A percentile compares a stretch with the other conserved stretches of the same genome.
Evolutionary conservation across 2,888 invertebrate genomes (phyloP).

Genomic region (Meghimatium bilineatum): DNA sequence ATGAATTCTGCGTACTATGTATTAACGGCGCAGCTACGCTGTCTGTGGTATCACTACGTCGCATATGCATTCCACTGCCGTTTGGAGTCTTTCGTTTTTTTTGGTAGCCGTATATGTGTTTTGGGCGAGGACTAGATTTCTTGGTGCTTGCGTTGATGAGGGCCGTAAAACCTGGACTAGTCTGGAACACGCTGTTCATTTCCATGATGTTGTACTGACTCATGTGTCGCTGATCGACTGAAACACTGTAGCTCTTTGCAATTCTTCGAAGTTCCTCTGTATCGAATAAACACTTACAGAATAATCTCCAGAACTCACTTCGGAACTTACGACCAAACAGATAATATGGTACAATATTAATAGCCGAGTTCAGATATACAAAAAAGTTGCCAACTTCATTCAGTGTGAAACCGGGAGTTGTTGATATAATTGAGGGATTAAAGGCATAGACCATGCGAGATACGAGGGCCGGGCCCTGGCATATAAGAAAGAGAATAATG

Average conservation of each 20-base stretch:
- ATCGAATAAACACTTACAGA: conserved; percentile 70
- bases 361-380: conserved; percentile 76
- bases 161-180: not conserved
- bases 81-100: not conserved
- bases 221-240: conserved; percentile 60
- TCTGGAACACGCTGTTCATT: conserved; percentile 47
- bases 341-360: conserved; percentile 77
- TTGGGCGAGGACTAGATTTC: not conserved
- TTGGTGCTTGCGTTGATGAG: not conserved
- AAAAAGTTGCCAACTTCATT: conserved; percentile 76
- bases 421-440: conserved; percentile 51
- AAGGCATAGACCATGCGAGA: conserved; percentile 75
- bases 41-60: conserved; percentile 33
- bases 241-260: conserved; percentile 64
- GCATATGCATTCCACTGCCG: not conserved
- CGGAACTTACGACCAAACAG: conserved; percentile 76
- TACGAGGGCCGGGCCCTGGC: conserved; percentile 76
- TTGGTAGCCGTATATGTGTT: conserved; percentile 2
- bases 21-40: conserved; percentile 49
- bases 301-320: conserved; percentile 72
- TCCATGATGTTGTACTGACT: conserved; percentile 51
- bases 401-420: conserved; percentile 64
- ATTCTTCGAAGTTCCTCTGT: conserved; percentile 62
- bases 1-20: conserved; percentile 36
- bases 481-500: conserved; percentile 76